phyloP scores from a whole-genome alignment of 2,797 vertebrate genomes.

The Pampus argenteus region DNA sequence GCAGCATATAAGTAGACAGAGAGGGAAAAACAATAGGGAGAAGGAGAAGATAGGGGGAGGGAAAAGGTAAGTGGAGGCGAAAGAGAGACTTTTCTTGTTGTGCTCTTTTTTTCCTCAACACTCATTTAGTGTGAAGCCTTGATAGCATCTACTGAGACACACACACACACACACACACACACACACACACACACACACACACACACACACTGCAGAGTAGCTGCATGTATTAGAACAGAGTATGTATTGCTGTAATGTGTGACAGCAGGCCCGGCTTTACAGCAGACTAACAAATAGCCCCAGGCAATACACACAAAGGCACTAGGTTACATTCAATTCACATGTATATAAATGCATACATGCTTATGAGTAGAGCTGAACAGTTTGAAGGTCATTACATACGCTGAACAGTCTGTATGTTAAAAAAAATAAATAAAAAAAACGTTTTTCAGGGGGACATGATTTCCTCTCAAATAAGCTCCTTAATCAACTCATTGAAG shows the following conservation, averaged over 20 bases:
- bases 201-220: slow-evolving; percentile 23
- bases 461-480: slow-evolving; percentile 17
- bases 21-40: slow-evolving; percentile 24
- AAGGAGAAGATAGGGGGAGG: slow-evolving; percentile 30
- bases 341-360: slow-evolving; percentile 21
- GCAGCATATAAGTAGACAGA: slow-evolving; percentile 27
- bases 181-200: background rate
- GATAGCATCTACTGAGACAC: slow-evolving; percentile 43
- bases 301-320: slow-evolving; percentile 44
- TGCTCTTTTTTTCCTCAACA: slow-evolving; percentile 20
- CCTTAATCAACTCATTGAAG: slow-evolving; percentile 2
- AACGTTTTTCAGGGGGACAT: slow-evolving; percentile 38
- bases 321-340: slow-evolving; percentile 40
- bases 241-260: slow-evolving; percentile 39
- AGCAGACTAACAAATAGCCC: slow-evolving; percentile 57
- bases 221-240: slow-evolving; percentile 34
- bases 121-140: slow-evolving; percentile 48
- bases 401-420: background rate
- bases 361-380: background rate
- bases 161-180: background rate
- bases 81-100: slow-evolving; percentile 47
- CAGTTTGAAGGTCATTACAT: slow-evolving; percentile 21
- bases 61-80: slow-evolving; percentile 46
- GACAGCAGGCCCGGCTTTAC: slow-evolving; percentile 38
- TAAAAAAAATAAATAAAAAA: background rate